phyloP scores from a whole-genome alignment of 2,113 vertebrate genomes.

The Sarotherodon lohbergeri region DNA sequence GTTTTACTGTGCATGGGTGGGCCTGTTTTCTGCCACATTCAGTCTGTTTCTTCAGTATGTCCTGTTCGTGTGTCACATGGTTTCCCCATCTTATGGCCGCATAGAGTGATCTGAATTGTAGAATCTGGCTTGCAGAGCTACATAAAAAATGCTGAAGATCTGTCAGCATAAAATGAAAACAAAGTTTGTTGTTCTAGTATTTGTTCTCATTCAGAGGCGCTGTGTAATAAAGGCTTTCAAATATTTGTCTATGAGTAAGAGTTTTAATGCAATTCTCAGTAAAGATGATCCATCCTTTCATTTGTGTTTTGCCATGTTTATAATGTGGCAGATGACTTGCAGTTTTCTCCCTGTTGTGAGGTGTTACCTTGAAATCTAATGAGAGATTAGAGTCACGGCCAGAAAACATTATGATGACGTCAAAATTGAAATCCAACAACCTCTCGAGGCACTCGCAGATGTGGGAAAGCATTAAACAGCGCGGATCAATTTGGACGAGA shows the following conservation, averaged over 20 bases:
- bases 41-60: conserved; percentile 28
- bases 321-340: not conserved
- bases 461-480: not conserved
- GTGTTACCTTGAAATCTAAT: not conserved
- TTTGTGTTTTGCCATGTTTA: not conserved
- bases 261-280: not conserved
- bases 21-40: conserved; percentile 43
- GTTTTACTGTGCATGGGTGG: not conserved
- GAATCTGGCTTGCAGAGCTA: not conserved
- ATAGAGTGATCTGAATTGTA: not conserved
- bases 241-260: not conserved
- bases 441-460: not conserved
- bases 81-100: not conserved
- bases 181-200: not conserved
- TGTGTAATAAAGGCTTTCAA: conserved; percentile 63
- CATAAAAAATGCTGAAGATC: not conserved
- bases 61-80: not conserved
- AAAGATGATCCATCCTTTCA: not conserved
- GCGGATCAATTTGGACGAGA: not conserved
- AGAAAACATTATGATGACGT: not conserved
- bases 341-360: not conserved
- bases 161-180: not conserved
- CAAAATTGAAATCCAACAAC: not conserved
- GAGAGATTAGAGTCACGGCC: not conserved
- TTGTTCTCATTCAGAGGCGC: conserved; percentile 37